Percentiles rank a stretch among this genome's conserved stretches.
Conservation (phyloP, 1,140 invertebrate genomes). For the Acyrthosiphon pisum region DNA sequence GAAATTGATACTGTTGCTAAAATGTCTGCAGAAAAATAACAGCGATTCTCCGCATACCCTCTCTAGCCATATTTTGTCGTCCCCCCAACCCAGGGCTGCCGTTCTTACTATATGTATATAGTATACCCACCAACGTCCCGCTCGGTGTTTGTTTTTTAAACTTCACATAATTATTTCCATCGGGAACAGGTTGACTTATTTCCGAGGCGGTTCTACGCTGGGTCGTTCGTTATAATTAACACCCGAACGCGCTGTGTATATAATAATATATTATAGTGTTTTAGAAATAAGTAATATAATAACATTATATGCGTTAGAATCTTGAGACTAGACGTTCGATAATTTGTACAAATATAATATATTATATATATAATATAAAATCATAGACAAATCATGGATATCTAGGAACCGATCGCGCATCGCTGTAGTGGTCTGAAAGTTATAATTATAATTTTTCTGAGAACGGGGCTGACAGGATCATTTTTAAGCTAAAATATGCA, state of each 20-base stretch:
- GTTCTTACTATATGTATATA: background rate
- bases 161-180: constrained; percentile 7
- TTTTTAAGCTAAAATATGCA: background rate
- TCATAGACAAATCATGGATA: background rate
- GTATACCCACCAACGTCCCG: too few relatives aligned
- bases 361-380: background rate
- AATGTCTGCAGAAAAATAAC: background rate
- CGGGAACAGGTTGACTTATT: background rate
- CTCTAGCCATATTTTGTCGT: background rate
- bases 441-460: background rate
- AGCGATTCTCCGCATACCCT: background rate
- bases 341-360: background rate
- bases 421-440: too few relatives aligned
- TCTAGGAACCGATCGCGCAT: background rate
- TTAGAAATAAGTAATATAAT: background rate
- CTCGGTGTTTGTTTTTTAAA: background rate
- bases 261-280: background rate
- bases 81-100: too few relatives aligned
- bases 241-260: background rate
- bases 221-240: background rate
- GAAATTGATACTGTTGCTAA: background rate
- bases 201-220: background rate
- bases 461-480: background rate
- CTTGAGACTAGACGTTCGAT: too few relatives aligned
- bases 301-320: too few relatives aligned